These are phyloP conservation scores for Augochlora pura DNA, from an alignment of 1,140 invertebrate genomes.

Conservation along the genomic window DNA sequence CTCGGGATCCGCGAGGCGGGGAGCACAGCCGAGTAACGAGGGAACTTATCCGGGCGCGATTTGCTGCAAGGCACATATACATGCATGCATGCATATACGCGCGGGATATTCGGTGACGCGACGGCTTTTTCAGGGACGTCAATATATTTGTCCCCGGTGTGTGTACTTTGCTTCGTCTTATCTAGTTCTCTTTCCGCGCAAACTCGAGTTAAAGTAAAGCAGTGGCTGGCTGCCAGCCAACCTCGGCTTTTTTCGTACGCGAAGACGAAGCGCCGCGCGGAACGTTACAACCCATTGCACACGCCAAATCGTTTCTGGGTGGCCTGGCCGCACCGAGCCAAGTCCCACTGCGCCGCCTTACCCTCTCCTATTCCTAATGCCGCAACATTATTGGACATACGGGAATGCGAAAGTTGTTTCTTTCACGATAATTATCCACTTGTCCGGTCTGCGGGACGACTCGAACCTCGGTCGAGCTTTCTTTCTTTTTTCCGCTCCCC, in stretches of 20 bases:
- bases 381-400: slow-evolving; percentile 58
- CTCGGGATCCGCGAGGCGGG: not conserved
- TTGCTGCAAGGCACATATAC: slow-evolving; percentile 61
- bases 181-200: slow-evolving; percentile 54
- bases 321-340: slow-evolving; percentile 38
- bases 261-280: slow-evolving; percentile 57
- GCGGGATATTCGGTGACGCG: slow-evolving; percentile 73
- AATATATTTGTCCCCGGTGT: slow-evolving; percentile 71
- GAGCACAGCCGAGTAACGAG: slow-evolving; percentile 9
- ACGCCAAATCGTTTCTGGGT: slow-evolving; percentile 76
- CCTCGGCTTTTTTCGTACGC: slow-evolving; percentile 66
- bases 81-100: slow-evolving; percentile 64
- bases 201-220: slow-evolving; percentile 73
- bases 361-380: slow-evolving; percentile 68
- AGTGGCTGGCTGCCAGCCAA: slow-evolving; percentile 73
- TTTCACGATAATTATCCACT: slow-evolving; percentile 63
- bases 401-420: slow-evolving; percentile 39
- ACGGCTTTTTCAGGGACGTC: slow-evolving; percentile 73
- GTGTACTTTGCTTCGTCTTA: slow-evolving; percentile 63
- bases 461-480: not conserved
- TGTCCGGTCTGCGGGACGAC: not conserved
- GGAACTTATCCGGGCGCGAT: slow-evolving; percentile 56
- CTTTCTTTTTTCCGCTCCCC: too few relatives aligned
- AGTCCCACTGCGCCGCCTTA: slow-evolving; percentile 58
- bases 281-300: slow-evolving; percentile 78